Base-by-base conservation (phyloP, 2,888 invertebrate species). In the Spisula subtruncata region DNA sequence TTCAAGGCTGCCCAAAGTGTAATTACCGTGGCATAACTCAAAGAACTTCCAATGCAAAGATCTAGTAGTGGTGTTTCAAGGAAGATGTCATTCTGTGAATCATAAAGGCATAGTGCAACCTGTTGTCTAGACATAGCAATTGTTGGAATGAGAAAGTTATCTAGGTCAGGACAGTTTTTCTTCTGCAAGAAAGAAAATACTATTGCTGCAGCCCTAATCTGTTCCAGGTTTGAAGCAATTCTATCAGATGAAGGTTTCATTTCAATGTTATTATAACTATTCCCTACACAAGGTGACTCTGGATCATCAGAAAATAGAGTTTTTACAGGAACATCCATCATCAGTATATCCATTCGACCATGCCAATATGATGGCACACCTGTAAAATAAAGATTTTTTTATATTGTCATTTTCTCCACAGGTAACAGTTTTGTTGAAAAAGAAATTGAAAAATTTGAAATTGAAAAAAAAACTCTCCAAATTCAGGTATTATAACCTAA, bases 1-100 rank as follows among this genome's bases (percentile, higher is more conserved):
- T 81, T 81, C 81, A 81, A 81, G 12, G 51, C 48, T 81, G 51
- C n/a, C 81, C 81, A 81, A 35, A 81, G 48, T 25, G 25, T n/a
- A 14, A 81, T 29, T 25, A 48, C 29, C 12, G 81, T 51, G 12
- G 48, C 6, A 14, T 41, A 4, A 1, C 51, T 81, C 46, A 81
- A 25, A 80, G 4, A 5, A n/a, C 20, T 41, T 18, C 18, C 46
- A 18, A n/a, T 0, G 51, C 20, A 81, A 25, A 81, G 51, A 25
- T 48, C 16, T 4, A 81, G 46, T 10, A 48, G 51, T 0, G 51
- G 81, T n/a, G 81, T 48, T 81, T 81, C 81, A 48, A 81, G 81
- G n/a, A 81, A 81, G 12, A 81, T 20, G 14, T 81, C 81, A 20
- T 81, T 81, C 48, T 20, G 46, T n/a, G n/a, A 46, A 46, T 81